These are phyloP conservation scores for Carposina sasakii DNA, from an alignment of 1,140 invertebrate species.

Conservation along the genomic window DNA sequence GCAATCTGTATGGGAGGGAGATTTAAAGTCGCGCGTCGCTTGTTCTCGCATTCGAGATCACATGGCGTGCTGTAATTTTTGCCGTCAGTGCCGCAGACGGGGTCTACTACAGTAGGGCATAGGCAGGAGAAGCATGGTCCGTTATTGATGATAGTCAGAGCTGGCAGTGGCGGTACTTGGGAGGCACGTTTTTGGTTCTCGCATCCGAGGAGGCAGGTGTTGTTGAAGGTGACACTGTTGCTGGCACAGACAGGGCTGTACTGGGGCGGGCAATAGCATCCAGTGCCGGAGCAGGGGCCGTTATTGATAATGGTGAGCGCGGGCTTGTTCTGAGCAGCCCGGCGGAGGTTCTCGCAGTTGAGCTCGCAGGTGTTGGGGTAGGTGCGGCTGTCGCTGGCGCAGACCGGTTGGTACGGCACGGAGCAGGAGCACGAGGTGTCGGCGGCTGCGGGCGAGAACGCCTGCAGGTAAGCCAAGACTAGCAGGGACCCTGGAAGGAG, in stretches of 20 bases:
- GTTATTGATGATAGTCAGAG: neutral
- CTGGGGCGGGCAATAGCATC: slow-evolving; percentile 42
- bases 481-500: no score
- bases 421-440: slow-evolving; percentile 45
- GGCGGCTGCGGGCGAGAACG: no score
- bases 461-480: no score
- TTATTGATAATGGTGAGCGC: neutral
- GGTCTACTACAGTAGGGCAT: slow-evolving; percentile 8
- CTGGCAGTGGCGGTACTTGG: neutral
- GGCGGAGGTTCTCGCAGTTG: slow-evolving; percentile 23
- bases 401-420: slow-evolving; percentile 73
- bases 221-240: slow-evolving; percentile 11
- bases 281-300: neutral
- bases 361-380: slow-evolving; percentile 85
- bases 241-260: slow-evolving; percentile 78
- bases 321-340: neutral
- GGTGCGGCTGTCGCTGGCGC: slow-evolving; percentile 83
- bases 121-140: slow-evolving; percentile 4
- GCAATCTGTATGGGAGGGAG: neutral
- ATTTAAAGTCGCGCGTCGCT: slow-evolving; percentile 7
- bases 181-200: slow-evolving; percentile 9
- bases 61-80: slow-evolving; percentile 19
- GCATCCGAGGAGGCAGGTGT: slow-evolving; percentile 13
- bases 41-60: slow-evolving; percentile 11
- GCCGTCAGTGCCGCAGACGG: slow-evolving; percentile 21